Percentiles rank a stretch among this genome's conserved stretches.
Conservation (phyloP, 2,888 invertebrate species). For the Xanthia icteritia region DNA sequence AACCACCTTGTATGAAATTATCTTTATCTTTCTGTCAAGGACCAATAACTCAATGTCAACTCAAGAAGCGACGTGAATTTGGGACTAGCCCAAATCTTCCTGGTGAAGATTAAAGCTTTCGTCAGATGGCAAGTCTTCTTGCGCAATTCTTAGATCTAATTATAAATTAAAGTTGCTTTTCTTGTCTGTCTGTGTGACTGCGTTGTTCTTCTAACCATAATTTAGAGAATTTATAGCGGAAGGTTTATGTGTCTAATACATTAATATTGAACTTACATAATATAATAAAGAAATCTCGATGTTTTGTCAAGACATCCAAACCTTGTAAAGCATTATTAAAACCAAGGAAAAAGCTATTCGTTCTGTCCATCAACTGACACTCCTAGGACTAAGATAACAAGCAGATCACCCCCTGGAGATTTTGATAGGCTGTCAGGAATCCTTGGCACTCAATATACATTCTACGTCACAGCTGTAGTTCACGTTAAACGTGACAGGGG, state of each 20-base stretch:
- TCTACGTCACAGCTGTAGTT: constrained; percentile 39
- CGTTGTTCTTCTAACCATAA: no score
- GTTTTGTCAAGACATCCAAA: no score
- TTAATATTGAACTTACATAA: no score
- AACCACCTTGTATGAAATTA: no score
- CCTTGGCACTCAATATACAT: constrained; percentile 13
- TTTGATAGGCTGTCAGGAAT: constrained; percentile 9
- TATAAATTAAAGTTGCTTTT: no score
- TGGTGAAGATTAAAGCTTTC: neutral
- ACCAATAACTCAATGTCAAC: neutral
- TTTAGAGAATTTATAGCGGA: no score
- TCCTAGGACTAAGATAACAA: constrained; percentile 33
- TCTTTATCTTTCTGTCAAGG: neutral
- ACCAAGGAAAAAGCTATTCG: neutral
- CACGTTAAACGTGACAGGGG: constrained; percentile 51
- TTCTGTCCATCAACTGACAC: constrained; percentile 14
- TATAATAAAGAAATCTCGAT: no score
- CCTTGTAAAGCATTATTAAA: no score
- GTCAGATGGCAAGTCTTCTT: neutral
- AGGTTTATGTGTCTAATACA: no score
- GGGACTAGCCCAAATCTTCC: neutral
- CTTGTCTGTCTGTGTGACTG: no score
- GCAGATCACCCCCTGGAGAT: constrained; percentile 41
- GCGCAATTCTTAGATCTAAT: no score
- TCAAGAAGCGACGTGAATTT: neutral